Conservation (phyloP, 1,140 invertebrate genomes). For the Eumaeus atala region DNA sequence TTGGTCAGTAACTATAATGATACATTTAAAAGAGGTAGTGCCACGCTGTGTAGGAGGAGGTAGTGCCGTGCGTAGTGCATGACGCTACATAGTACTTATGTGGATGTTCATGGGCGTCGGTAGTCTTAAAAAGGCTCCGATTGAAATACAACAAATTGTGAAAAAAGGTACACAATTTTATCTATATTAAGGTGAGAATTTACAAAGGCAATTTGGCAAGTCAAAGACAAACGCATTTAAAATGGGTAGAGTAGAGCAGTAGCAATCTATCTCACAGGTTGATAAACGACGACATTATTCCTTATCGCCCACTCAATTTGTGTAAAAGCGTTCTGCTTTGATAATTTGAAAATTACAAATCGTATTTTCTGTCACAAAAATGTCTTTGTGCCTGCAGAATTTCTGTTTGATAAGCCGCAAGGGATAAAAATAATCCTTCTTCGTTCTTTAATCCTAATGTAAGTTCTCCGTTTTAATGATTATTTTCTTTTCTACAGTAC, state of each 20-base stretch:
- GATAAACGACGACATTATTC: constrained; percentile 74
- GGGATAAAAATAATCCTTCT: constrained; percentile 18
- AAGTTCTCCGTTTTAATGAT: background rate
- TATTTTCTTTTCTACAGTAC: constrained; percentile 73
- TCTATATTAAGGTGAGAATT: constrained; percentile 38
- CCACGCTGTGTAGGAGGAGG: no score
- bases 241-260: constrained; percentile 68
- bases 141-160: no score
- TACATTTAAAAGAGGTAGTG: no score
- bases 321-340: constrained; percentile 73
- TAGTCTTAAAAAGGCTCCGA: no score
- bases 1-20: no score
- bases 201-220: constrained; percentile 63
- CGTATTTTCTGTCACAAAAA: constrained; percentile 67
- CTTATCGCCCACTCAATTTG: constrained; percentile 74
- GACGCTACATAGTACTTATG: no score
- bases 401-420: constrained; percentile 48
- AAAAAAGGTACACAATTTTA: background rate
- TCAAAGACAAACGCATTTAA: constrained; percentile 72
- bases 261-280: constrained; percentile 67
- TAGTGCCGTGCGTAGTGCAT: no score
- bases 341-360: constrained; percentile 74
- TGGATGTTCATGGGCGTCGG: no score
- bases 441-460: constrained; percentile 5
- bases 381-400: constrained; percentile 54